Base-by-base conservation (phyloP, 2,797 vertebrate genomes). In the Buceros bicornis region DNA sequence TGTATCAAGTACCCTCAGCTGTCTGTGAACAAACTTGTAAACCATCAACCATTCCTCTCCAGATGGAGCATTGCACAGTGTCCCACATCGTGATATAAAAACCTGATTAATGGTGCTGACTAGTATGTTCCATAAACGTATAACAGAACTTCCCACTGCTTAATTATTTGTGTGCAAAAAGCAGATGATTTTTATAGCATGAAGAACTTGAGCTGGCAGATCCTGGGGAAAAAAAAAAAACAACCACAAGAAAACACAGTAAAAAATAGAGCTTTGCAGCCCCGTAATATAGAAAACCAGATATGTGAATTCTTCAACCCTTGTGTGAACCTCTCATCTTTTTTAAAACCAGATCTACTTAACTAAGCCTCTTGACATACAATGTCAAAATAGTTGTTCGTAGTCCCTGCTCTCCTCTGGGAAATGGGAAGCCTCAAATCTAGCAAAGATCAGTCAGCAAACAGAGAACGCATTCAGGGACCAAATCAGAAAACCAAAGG, bases 181-280 rank as follows among this genome's bases (percentile, higher is more conserved):
- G 8, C 25, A 47, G 66, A 67, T 70, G 31, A 82, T 82, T 76
- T 76, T 90, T 86, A 35, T 25, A 84, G 43, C 7, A 40, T 2
- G 3, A 88, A 77, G 83, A 90, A 61, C 35, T 65, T 56, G 54
- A 89, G 33, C 64, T 88, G 80, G 77, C 33, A 89, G 76, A 40
- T 66, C 4, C 15, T 3, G 8, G n/a, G 33, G 20, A 11, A 2
- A 43, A 74, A 66, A 22, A 4, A 0, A 3, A 33, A 33, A 33
- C 33, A 33, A 33, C 33, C 6, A 20, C 28, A 67, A 22, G 31
- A 82, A 61, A 90, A 13, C 16, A 2, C 16, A 24, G 33, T 11
- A 90, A 86, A 77, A 69, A 73, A n/a, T 12, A 84, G 25, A 61
- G 8, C 31, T 47, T 6, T 70, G 69, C 22, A 56, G 29, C 24